Base-by-base conservation (phyloP, 2,888 invertebrate species). In the Cheilosia urbana region DNA sequence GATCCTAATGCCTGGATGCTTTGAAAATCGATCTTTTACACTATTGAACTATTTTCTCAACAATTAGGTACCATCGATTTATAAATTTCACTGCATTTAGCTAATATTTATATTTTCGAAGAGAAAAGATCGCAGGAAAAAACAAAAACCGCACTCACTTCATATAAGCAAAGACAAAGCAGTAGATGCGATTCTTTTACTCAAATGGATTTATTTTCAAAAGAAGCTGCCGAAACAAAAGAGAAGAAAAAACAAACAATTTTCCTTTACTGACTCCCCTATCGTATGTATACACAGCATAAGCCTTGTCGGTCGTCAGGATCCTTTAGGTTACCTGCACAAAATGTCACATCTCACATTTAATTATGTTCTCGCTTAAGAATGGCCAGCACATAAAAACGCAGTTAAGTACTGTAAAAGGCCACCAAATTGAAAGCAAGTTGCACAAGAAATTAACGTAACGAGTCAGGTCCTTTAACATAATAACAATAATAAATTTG, bases 371-470 rank as follows among this genome's bases (percentile, higher is more conserved):
- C 55, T 55, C 79, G 62, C 79, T 73, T 73, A 79, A 83, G 73
- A 78, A 68, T 78, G 45, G 73, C 79, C 73, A 30, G n/a, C 68
- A 57, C 63, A 83, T 62, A 73, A 73, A 63, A 68, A 53, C 63
- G 15, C 62, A 68, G 73, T 83, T 79, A 83, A 83, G 79, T 65
- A 73, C 72, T 49, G 79, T 73, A 73, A 79, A 83, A 83, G 78
- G 73, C 79, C 83, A 83, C 73, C 66, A 73, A 83, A 79, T 79
- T 83, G 79, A 83, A 79, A 83, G 83, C 66, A 83, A 78, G 57
- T 79, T 58, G 68, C 83, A 73, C 73, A 83, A 79, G 79, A 83
- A 83, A 83, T 83, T 83, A 83, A 79, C 83, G 79, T 68, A 83
- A 83, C 73, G 83, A 83, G 79, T 68, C 49, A 78, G 68, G 79